Percentiles rank a stretch among this genome's conserved stretches.
These are phyloP conservation scores for Lasioglossum villosulum DNA, from an alignment of 2,888 invertebrate species.

Conservation along the genomic window DNA sequence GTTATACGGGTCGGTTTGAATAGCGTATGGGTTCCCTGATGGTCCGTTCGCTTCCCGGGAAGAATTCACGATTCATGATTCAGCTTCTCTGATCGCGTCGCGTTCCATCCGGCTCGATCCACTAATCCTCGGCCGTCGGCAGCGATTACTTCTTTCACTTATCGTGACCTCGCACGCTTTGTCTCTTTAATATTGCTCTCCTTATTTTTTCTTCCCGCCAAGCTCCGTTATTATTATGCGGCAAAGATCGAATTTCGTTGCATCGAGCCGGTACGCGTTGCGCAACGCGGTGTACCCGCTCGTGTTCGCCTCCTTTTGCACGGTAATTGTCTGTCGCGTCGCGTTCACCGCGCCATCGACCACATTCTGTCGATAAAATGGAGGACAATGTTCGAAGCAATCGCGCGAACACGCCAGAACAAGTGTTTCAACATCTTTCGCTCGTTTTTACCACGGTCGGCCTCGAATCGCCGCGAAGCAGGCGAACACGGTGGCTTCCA, in stretches of 20 bases:
- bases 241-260: conserved; percentile 67
- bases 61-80: conserved; percentile 15
- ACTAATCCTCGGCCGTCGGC: conserved; percentile 21
- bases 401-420: not conserved
- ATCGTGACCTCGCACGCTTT: conserved; percentile 55
- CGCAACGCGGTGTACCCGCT: conserved; percentile 39
- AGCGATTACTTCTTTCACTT: conserved; percentile 32
- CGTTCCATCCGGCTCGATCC: conserved; percentile 31
- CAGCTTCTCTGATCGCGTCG: conserved; percentile 12
- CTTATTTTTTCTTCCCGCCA: not conserved
- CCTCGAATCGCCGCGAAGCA: not conserved
- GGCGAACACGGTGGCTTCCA: not conserved
- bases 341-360: not conserved
- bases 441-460: not conserved
- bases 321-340: conserved; percentile 46
- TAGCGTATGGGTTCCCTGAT: not conserved
- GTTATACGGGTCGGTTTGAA: conserved; percentile 2
- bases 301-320: conserved; percentile 39
- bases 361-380: conserved; percentile 4
- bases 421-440: not conserved
- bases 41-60: not conserved
- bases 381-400: not conserved
- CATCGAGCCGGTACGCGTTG: conserved; percentile 36
- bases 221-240: conserved; percentile 51
- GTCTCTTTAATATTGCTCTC: conserved; percentile 49